Percentiles rank a stretch among this genome's conserved stretches.
These are phyloP conservation scores for Apaloderma vittatum DNA, from an alignment of 2,113 vertebrate species.

Conservation along the genomic window DNA sequence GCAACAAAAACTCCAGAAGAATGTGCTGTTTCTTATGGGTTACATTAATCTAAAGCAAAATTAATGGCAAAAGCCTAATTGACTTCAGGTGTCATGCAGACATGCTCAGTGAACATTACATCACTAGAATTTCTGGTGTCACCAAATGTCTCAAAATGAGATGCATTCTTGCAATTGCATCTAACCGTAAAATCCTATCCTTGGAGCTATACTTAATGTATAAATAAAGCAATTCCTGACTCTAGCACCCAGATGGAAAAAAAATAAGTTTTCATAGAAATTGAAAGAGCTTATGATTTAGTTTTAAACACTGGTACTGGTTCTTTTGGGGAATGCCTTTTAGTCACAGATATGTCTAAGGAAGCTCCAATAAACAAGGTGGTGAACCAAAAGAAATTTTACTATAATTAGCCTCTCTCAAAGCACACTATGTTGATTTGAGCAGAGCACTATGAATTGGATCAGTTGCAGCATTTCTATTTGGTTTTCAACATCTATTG, in stretches of 20 bases:
- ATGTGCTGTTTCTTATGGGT: background rate
- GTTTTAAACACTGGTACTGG: rapidly evolving
- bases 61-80: background rate
- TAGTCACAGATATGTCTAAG: rapidly evolving
- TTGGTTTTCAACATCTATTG: background rate
- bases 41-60: background rate
- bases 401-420: background rate
- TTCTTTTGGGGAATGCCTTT: background rate
- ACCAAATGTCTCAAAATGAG: background rate
- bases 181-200: background rate
- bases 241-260: background rate
- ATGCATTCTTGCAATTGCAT: background rate
- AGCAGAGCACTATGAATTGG: background rate
- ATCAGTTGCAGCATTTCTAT: background rate
- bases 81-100: background rate
- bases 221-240: background rate
- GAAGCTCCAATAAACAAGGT: too few species aligned
- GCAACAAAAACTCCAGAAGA: background rate
- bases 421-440: background rate
- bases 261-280: background rate
- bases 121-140: background rate
- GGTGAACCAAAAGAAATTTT: background rate
- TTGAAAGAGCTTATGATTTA: rapidly evolving
- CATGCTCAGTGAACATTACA: background rate
- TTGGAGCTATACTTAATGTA: background rate